Conservation (phyloP, 2,113 vertebrate species). For the Epinephelus moara region DNA sequence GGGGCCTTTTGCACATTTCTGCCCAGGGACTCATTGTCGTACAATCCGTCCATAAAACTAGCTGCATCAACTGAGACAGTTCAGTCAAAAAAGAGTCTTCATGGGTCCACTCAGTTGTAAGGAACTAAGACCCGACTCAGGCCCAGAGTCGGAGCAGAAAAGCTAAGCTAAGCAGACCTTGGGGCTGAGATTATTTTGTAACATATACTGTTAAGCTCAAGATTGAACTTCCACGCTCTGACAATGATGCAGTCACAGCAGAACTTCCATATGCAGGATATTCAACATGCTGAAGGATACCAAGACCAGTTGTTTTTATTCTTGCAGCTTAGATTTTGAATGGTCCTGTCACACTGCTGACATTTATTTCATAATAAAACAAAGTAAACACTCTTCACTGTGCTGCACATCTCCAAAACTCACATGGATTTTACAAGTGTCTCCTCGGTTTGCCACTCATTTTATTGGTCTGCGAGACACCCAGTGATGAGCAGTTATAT, state of each 20-base stretch:
- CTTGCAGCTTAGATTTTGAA: neutral
- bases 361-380: neutral
- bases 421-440: neutral
- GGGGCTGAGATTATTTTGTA: too few relatives aligned
- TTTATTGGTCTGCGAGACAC: slow-evolving; percentile 9
- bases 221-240: neutral
- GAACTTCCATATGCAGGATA: too few relatives aligned
- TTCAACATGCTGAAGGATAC: neutral
- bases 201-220: neutral
- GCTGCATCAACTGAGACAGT: too few relatives aligned
- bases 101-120: neutral
- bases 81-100: neutral
- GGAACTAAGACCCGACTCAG: neutral
- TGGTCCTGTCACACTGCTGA: neutral
- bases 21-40: too few relatives aligned
- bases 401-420: neutral
- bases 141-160: neutral
- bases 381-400: neutral
- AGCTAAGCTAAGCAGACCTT: too few relatives aligned
- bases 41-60: too few relatives aligned
- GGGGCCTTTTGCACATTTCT: too few relatives aligned
- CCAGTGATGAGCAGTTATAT: neutral
- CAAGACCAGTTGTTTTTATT: neutral
- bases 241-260: neutral
- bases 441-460: neutral